phyloP scores from a whole-genome alignment of 2,888 invertebrate genomes.

The Xanthia togata region DNA sequence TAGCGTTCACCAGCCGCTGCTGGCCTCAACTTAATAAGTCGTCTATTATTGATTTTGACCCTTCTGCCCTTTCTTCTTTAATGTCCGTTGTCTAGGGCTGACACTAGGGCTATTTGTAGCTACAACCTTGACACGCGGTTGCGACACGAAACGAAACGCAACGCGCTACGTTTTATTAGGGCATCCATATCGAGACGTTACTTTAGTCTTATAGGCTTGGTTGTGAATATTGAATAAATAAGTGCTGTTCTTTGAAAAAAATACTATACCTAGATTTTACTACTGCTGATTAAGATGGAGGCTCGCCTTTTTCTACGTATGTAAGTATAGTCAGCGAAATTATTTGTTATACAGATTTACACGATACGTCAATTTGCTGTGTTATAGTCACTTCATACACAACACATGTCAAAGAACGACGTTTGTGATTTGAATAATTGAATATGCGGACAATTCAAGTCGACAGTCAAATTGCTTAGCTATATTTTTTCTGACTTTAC shows the following conservation, averaged over 20 bases:
- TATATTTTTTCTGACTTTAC: not conserved
- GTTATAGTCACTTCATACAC: not conserved
- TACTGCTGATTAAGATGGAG: not conserved
- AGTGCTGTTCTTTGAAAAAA: not conserved
- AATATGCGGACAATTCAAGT: not conserved
- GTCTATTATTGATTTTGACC: not conserved
- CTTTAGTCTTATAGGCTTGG: not conserved
- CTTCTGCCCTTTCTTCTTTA: conserved; percentile 31
- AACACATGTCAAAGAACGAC: not conserved
- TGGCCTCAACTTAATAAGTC: too few relatives aligned
- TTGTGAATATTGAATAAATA: conserved; percentile 12
- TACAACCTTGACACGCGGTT: conserved; percentile 63
- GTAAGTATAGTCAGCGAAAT: not conserved
- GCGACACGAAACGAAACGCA: conserved; percentile 56
- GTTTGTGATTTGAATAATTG: not conserved
- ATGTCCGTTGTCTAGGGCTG: conserved; percentile 47
- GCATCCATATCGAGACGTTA: conserved; percentile 37
- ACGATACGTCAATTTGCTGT: not conserved
- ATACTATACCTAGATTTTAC: not conserved
- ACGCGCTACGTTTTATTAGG: conserved; percentile 48
- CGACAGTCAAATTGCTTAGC: not conserved
- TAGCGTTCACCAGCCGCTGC: too few relatives aligned
- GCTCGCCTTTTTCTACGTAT: not conserved
- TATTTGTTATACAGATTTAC: not conserved
- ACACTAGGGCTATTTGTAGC: conserved; percentile 51